These are phyloP conservation scores for Aurelia aurita DNA, from an alignment of 30 jellyfish, hydroid and myxozoan genomes.

Conservation along the genomic window DNA sequence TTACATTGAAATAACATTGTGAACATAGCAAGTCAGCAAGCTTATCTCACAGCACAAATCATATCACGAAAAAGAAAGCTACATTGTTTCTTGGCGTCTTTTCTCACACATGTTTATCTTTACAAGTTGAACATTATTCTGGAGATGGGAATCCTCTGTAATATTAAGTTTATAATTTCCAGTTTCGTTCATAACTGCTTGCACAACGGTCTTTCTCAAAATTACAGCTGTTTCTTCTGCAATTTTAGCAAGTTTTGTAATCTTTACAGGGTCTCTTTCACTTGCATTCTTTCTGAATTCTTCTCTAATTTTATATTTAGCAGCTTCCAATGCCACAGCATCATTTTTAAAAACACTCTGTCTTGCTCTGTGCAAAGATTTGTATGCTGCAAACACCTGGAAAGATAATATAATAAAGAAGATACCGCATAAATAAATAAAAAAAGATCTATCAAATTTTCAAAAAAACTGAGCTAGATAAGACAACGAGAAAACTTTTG, in stretches of 20 bases:
- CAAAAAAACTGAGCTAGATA: too few relatives aligned
- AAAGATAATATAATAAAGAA: too few relatives aligned
- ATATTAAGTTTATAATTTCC: constrained; percentile 58
- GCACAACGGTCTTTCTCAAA: constrained; percentile 73
- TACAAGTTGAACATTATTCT: constrained; percentile 57
- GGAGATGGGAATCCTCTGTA: constrained; percentile 65
- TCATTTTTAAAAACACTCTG: constrained; percentile 70
- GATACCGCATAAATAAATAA: too few relatives aligned
- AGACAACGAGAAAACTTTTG: too few relatives aligned
- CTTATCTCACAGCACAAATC: neutral
- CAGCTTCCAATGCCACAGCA: constrained; percentile 74
- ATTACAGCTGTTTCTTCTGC: constrained; percentile 71
- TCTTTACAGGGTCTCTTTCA: constrained; percentile 9
- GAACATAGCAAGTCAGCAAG: too few relatives aligned
- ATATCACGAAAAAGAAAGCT: neutral
- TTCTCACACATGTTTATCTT: constrained; percentile 52
- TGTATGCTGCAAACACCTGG: constrained; percentile 82
- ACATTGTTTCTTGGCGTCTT: constrained; percentile 20
- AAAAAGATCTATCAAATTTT: too few relatives aligned
- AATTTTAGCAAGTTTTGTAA: constrained; percentile 44
- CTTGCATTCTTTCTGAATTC: constrained; percentile 67
- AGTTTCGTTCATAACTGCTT: constrained; percentile 55
- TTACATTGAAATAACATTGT: too few relatives aligned
- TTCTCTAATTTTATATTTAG: constrained; percentile 68
- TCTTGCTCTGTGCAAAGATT: constrained; percentile 77